phyloP scores from a whole-genome alignment of 92 coral and sea anemone species.

The Meandrina meandrites region DNA sequence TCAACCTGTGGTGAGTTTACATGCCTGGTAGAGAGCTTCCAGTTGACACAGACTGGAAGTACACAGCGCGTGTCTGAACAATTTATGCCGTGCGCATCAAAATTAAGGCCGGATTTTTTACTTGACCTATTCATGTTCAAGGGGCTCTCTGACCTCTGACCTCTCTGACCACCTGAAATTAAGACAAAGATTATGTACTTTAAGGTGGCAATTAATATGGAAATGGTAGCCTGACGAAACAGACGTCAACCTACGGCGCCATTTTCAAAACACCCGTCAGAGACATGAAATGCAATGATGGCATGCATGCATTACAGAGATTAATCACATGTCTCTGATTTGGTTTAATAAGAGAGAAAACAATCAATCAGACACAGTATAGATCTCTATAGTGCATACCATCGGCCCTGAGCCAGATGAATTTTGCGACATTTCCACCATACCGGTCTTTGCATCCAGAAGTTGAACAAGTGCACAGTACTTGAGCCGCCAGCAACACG shows the following conservation, averaged over 20 bases:
- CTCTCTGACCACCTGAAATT: not conserved
- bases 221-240: not conserved
- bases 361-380: no score
- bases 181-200: not conserved
- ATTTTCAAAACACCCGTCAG: not conserved
- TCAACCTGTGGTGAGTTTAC: not conserved
- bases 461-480: no score
- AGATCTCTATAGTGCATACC: no score
- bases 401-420: no score
- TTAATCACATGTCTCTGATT: no score
- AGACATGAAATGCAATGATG: not conserved
- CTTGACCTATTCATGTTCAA: not conserved
- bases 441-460: no score
- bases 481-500: no score
- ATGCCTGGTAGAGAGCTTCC: not conserved
- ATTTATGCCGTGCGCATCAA: not conserved
- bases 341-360: no score
- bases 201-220: not conserved
- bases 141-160: not conserved
- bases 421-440: no score
- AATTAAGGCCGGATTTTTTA: not conserved
- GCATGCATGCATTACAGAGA: no score
- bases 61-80: not conserved
- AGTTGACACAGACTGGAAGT: constrained; percentile 4
- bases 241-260: not conserved